Evolutionary conservation across 2,888 invertebrate species (phyloP).

Genomic region (Drosophila crucigera): DNA sequence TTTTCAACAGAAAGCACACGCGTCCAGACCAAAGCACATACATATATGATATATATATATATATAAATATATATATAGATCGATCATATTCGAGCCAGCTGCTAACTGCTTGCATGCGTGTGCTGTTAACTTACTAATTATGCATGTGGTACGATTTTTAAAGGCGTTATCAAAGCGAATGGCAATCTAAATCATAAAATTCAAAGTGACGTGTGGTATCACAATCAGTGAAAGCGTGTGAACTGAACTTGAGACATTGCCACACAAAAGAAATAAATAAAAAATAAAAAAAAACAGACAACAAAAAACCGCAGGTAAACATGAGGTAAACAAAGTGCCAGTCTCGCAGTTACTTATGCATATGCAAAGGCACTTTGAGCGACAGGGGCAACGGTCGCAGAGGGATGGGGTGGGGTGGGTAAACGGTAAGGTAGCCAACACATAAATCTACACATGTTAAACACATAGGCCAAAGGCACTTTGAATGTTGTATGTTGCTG

Average conservation of each 20-base stretch:
- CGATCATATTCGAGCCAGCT: conserved; percentile 6
- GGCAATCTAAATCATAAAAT: conserved; percentile 52
- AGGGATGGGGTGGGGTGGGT: not conserved
- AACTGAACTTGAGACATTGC: conserved; percentile 82
- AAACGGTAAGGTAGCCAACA: conserved; percentile 36
- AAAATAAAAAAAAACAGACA: conserved; percentile 23
- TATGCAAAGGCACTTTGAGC: conserved; percentile 48
- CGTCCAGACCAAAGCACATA: not conserved
- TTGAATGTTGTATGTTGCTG: conserved; percentile 29
- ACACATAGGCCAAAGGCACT: conserved; percentile 55
- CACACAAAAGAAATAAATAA: conserved; percentile 38
- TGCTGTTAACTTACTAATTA: conserved; percentile 55
- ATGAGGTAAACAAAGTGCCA: conserved; percentile 37
- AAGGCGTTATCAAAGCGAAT: conserved; percentile 49
- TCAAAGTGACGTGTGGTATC: conserved; percentile 55
- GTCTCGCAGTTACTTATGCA: conserved; percentile 44
- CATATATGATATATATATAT: not conserved
- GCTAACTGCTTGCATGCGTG: not conserved
- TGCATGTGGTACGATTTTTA: conserved; percentile 45
- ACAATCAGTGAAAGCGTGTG: conserved; percentile 85
- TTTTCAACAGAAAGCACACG: conserved; percentile 21
- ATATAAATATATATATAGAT: not conserved
- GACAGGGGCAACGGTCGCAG: not conserved
- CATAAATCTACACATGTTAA: conserved; percentile 73
- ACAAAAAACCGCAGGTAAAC: conserved; percentile 46